Percentiles rank a stretch among this genome's conserved stretches.
phyloP scores from a whole-genome alignment of 2,888 invertebrate species.

The Acleris cristana region DNA sequence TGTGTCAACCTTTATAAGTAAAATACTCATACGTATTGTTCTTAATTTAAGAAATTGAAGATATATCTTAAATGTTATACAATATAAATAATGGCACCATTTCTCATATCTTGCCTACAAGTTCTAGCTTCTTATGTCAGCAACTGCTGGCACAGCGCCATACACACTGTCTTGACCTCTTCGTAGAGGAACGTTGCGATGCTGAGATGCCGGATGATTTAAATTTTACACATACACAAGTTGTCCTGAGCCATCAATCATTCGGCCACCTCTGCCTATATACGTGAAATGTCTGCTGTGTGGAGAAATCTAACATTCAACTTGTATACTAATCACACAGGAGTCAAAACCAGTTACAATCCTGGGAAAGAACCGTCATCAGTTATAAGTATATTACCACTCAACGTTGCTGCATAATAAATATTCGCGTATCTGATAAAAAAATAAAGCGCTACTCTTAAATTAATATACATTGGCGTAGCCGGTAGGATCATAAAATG shows the following conservation, averaged over 20 bases:
- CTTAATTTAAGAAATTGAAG: not conserved
- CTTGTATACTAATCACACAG: no score
- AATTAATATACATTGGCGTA: no score
- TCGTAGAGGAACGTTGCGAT: slow-evolving; percentile 1
- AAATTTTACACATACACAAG: not conserved
- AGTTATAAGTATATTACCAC: no score
- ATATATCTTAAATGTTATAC: not conserved
- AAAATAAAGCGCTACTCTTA: no score
- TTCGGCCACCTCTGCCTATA: not conserved
- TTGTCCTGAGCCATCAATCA: slow-evolving; percentile 5
- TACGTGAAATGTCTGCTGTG: not conserved
- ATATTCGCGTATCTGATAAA: no score
- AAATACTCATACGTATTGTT: not conserved
- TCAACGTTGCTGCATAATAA: no score
- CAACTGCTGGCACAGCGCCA: slow-evolving; percentile 4
- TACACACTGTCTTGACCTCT: not conserved
- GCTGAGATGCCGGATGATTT: not conserved
- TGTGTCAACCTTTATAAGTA: no score
- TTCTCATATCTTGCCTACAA: not conserved
- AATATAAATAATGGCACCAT: slow-evolving; percentile 18
- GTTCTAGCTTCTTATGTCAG: not conserved
- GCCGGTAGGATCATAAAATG: no score
- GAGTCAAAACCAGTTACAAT: no score
- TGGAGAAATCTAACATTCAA: no score
- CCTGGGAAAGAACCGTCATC: no score